A percentile compares a stretch with the other conserved stretches of the same genome.
These are phyloP conservation scores for Chironex yamaguchii DNA, from an alignment of 30 jellyfish, hydroid and myxozoan species.

Conservation along the genomic window DNA sequence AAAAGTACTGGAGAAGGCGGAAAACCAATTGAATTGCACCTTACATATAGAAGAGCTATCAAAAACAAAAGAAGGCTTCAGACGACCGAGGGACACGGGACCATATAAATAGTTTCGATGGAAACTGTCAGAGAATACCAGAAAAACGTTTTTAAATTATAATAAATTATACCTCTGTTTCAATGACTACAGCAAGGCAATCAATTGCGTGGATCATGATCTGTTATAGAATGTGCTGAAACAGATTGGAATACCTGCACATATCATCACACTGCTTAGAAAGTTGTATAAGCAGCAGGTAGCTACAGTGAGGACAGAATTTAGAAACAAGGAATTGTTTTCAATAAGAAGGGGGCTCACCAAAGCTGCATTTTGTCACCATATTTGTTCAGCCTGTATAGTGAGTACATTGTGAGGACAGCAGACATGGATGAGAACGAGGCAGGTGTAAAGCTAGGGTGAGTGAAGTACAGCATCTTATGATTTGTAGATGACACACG, in stretches of 20 bases:
- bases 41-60: too few relatives aligned
- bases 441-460: slow-evolving; percentile 13
- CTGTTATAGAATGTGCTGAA: not conserved
- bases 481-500: slow-evolving; percentile 56
- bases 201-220: slow-evolving; percentile 34
- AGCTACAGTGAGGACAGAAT: slow-evolving; percentile 4
- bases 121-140: too few relatives aligned
- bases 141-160: not conserved
- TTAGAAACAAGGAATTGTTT: not conserved
- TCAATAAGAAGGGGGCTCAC: slow-evolving; percentile 35
- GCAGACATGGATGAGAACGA: not conserved
- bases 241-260: slow-evolving; percentile 1
- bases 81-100: too few relatives aligned
- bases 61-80: too few relatives aligned
- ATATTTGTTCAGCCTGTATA: slow-evolving; percentile 4
- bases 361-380: slow-evolving; percentile 26
- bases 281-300: not conserved
- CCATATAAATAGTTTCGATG: too few relatives aligned
- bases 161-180: too few relatives aligned
- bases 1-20: too few relatives aligned
- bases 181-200: slow-evolving; percentile 38
- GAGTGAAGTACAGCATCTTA: not conserved
- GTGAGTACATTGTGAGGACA: slow-evolving; percentile 21
- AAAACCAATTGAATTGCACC: too few relatives aligned
- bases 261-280: not conserved